Evolutionary conservation across 2,797 vertebrate species (phyloP).

Genomic region (Sebastes iracundus): DNA sequence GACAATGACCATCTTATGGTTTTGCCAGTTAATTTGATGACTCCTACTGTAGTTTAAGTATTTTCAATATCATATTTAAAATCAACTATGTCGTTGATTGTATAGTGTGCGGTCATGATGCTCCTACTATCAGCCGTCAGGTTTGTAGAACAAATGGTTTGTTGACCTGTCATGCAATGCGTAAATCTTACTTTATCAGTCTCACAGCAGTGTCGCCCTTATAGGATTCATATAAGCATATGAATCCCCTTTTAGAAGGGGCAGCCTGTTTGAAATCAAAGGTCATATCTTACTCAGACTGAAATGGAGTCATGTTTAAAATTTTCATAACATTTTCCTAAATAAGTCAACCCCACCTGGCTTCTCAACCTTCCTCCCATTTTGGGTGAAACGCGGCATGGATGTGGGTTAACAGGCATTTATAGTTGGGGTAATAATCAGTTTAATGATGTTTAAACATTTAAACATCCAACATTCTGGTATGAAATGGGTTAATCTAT

Average conservation of each 20-base stretch:
- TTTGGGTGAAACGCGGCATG: background rate
- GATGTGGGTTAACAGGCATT: background rate
- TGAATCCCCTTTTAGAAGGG: background rate
- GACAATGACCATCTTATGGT: background rate
- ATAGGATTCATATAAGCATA: background rate
- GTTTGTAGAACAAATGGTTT: background rate
- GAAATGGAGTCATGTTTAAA: background rate
- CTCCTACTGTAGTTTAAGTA: background rate
- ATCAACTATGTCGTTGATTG: background rate
- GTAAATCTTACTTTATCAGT: background rate
- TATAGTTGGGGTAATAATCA: background rate
- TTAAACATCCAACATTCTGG: background rate
- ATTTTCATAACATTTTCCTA: background rate
- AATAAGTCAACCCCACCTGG: background rate
- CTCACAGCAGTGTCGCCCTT: background rate
- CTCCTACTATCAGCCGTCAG: background rate
- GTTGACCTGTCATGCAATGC: background rate
- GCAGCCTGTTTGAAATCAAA: background rate
- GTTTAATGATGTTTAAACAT: background rate
- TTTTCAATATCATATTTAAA: background rate
- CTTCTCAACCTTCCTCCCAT: background rate
- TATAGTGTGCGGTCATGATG: background rate
- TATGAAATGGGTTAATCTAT: background rate
- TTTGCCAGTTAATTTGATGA: background rate
- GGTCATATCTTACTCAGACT: background rate